phyloP scores from a whole-genome alignment of 2,888 invertebrate species.

The Polietes domitor region DNA sequence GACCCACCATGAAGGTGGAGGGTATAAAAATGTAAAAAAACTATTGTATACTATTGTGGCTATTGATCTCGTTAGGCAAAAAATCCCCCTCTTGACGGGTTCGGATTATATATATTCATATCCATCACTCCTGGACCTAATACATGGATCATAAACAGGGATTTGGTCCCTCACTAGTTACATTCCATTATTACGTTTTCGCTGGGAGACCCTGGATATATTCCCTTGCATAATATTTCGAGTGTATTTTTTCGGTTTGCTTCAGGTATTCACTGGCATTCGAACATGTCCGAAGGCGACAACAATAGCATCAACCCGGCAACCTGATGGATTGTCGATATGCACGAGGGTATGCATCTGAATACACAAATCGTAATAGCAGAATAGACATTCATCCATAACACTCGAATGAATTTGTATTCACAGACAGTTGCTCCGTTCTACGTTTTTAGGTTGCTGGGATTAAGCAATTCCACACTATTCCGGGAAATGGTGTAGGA shows the following conservation, averaged over 20 bases:
- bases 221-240: no score
- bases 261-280: slow-evolving; percentile 56
- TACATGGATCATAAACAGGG: no score
- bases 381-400: not conserved
- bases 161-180: no score
- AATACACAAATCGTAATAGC: slow-evolving; percentile 42
- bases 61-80: no score
- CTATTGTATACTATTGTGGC: no score
- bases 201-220: no score
- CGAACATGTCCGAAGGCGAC: slow-evolving; percentile 35
- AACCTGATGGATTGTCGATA: slow-evolving; percentile 56
- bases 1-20: no score
- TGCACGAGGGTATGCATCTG: slow-evolving; percentile 34
- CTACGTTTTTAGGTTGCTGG: not conserved
- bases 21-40: no score
- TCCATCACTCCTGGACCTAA: no score
- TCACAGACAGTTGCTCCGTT: slow-evolving; percentile 23
- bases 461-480: not conserved
- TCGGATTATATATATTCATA: no score
- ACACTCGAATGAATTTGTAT: not conserved
- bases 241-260: not conserved
- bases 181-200: no score
- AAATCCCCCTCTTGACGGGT: no score
- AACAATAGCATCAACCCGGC: not conserved
- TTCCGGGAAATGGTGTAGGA: not conserved